Conservation (phyloP, 2,888 invertebrate genomes). For the Masnerella sp. region DNA sequence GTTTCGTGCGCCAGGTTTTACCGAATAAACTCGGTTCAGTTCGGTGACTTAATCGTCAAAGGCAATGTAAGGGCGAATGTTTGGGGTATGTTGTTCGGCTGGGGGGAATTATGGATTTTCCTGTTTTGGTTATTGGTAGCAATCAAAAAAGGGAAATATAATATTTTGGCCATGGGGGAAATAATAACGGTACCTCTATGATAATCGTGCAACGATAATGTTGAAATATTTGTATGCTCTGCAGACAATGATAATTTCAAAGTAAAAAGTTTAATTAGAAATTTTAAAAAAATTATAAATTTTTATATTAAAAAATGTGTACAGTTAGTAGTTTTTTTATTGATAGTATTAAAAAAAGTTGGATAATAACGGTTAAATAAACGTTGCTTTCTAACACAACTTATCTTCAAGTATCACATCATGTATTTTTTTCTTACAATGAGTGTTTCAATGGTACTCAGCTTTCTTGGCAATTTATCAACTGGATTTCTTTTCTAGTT, state of each 20-base stretch:
- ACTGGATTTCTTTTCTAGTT: conserved; percentile 13
- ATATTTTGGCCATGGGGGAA: neutral
- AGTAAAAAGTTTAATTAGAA: too few relatives aligned
- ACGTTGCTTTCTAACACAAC: too few relatives aligned
- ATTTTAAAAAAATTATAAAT: too few relatives aligned
- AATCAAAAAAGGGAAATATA: conserved; percentile 6
- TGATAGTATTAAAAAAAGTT: too few relatives aligned
- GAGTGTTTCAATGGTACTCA: neutral
- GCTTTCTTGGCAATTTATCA: conserved; percentile 28
- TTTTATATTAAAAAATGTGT: too few relatives aligned
- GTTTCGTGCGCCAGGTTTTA: neutral
- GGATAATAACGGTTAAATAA: too few relatives aligned
- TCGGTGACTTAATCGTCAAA: conserved; percentile 36
- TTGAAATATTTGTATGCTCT: too few relatives aligned
- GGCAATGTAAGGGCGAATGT: conserved; percentile 25
- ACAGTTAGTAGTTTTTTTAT: too few relatives aligned
- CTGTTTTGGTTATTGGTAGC: conserved; percentile 25
- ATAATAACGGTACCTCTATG: neutral
- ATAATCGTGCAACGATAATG: too few relatives aligned
- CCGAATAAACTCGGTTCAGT: conserved; percentile 4
- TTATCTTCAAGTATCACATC: too few relatives aligned
- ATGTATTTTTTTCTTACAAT: neutral
- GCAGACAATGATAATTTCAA: too few relatives aligned
- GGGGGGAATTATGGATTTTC: conserved; percentile 35
- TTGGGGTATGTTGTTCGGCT: conserved; percentile 36